Conservation (phyloP, 2,113 vertebrate genomes). For the Lampris incognitus region DNA sequence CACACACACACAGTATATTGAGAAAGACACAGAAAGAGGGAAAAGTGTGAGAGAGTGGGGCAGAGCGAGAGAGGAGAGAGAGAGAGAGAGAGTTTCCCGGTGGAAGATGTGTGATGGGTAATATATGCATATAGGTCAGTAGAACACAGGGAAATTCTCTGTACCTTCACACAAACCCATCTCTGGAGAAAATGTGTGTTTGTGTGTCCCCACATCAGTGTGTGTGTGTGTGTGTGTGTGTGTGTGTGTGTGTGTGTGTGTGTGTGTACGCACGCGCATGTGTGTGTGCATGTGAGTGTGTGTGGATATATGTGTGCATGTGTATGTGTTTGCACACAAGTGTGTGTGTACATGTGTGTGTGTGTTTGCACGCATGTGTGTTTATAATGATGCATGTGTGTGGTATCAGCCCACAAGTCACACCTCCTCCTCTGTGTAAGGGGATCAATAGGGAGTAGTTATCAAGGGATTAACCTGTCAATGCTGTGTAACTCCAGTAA, state of each 20-base stretch:
- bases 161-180: slow-evolving; percentile 45
- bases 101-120: slow-evolving; percentile 48
- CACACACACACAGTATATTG: not conserved
- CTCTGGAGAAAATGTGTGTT: slow-evolving; percentile 22
- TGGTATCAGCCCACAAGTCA: slow-evolving; percentile 32
- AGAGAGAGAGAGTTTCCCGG: slow-evolving; percentile 20
- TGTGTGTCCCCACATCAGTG: slow-evolving; percentile 3
- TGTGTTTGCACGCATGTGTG: too few relatives aligned
- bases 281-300: slow-evolving; percentile 14
- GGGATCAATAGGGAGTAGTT: slow-evolving; percentile 74
- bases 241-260: slow-evolving; percentile 12
- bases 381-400: too few relatives aligned
- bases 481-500: slow-evolving; percentile 65
- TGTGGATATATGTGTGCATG: slow-evolving; percentile 9
- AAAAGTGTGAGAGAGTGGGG: slow-evolving; percentile 14
- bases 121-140: slow-evolving; percentile 80
- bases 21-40: not conserved
- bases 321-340: not conserved
- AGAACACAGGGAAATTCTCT: slow-evolving; percentile 53
- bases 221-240: slow-evolving; percentile 17
- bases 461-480: slow-evolving; percentile 74
- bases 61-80: slow-evolving; percentile 19
- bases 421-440: slow-evolving; percentile 32
- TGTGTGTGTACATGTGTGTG: not conserved
- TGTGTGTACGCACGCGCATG: slow-evolving; percentile 2